A percentile compares a stretch with the other conserved stretches of the same genome.
Evolutionary conservation across 2,113 vertebrate genomes (phyloP).

Genomic region (Thunnus thynnus): DNA sequence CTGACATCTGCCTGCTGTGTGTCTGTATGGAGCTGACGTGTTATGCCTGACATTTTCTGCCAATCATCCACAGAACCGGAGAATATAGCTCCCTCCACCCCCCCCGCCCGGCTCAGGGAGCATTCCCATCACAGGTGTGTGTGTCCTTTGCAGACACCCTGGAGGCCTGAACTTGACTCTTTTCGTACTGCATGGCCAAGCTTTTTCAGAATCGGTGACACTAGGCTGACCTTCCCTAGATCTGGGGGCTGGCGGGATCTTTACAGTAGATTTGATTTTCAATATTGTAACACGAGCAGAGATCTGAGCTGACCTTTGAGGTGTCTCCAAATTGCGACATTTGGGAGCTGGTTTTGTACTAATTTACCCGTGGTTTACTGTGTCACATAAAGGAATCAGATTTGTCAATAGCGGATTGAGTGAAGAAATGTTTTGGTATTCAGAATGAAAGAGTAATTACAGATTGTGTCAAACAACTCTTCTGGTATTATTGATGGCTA

Average conservation of each 20-base stretch:
- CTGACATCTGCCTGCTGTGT: slow-evolving; percentile 74
- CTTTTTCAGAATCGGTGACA: slow-evolving; percentile 43
- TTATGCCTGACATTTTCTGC: slow-evolving; percentile 74
- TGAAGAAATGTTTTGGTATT: slow-evolving; percentile 58
- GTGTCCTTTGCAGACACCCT: slow-evolving; percentile 71
- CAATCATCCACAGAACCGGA: slow-evolving; percentile 63
- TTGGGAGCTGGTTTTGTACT: slow-evolving; percentile 63
- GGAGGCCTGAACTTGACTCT: slow-evolving; percentile 51
- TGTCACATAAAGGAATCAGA: slow-evolving; percentile 54
- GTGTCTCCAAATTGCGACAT: slow-evolving; percentile 75
- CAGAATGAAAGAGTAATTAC: slow-evolving; percentile 50
- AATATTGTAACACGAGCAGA: slow-evolving; percentile 58
- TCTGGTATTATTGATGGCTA: slow-evolving; percentile 35
- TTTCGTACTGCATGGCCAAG: slow-evolving; percentile 10
- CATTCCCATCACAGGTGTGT: slow-evolving; percentile 61
- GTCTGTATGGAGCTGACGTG: slow-evolving; percentile 57
- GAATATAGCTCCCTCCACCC: neutral
- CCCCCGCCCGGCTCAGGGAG: neutral
- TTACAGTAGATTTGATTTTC: slow-evolving; percentile 81
- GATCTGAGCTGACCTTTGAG: slow-evolving; percentile 75
- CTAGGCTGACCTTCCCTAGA: slow-evolving; percentile 60
- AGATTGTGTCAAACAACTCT: slow-evolving; percentile 1
- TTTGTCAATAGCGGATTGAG: slow-evolving; percentile 65
- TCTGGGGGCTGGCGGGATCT: slow-evolving; percentile 50
- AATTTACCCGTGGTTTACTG: slow-evolving; percentile 54